Base-by-base conservation (phyloP, 2,113 vertebrate genomes). In the Rhineura floridana region DNA sequence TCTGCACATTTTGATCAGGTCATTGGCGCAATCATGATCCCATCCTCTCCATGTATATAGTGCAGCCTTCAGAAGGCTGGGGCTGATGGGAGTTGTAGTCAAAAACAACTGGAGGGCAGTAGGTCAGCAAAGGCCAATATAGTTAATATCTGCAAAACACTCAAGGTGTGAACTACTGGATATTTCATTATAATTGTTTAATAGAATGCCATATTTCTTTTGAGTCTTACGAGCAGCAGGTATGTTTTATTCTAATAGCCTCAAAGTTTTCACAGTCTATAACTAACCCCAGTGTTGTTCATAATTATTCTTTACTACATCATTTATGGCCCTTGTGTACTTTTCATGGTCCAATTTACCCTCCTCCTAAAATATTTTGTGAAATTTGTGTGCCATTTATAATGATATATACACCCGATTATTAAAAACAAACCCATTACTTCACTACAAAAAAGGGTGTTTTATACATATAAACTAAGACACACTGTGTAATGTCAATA, bases 301-400 rank as follows among this genome's bases (percentile, higher is more conserved):
- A 95, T 95, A 97, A 97, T 94, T 93, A 95, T 96, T 96, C 95
- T 96, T 96, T 90, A 93, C 91, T 96, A 90, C 91, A 96, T 96
- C 95, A 96, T 96, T 96, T 94, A 97, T 93, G 89, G 78, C 86
- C 88, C 92, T 96, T 95, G 94, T 96, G 92, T 90, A 96, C 93
- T 96, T 97, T 97, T 96, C 96, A 96, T 94, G 94, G 95, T 95
- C 94, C 95, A 95, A 97, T 97, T 97, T 97, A 96, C 96, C 96
- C 94, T 95, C 87, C 93, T 96, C 92, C 95, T 96, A 94, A 96
- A 96, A 95, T 95, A 95, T 96, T 97, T 96, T 95, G 95, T 96
- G 95, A 96, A 96, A 96, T 92, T 91, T 89, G 92, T 94, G 89
- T 94, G 93, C 96, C 94, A 93, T 95, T 95, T 94, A 90, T 95